Percentiles rank a stretch among this genome's conserved stretches.
Evolutionary conservation across 2,888 invertebrate genomes (phyloP).

Genomic region (Aplocera efformata): DNA sequence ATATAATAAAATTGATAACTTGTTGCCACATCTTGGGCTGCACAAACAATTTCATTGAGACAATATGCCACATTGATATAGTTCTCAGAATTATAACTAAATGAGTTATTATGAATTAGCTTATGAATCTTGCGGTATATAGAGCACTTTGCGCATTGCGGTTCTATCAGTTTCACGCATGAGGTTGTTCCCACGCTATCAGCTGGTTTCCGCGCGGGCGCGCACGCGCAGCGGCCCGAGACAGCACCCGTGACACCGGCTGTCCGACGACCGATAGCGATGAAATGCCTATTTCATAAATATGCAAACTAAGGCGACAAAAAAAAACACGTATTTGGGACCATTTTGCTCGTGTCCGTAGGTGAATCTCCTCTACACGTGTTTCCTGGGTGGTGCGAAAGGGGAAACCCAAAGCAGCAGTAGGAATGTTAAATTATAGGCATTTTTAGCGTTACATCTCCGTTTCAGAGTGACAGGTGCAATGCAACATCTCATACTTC

Average conservation of each 20-base stretch:
- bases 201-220: slow-evolving; percentile 67
- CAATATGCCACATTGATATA: too few relatives aligned
- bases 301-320: slow-evolving; percentile 11
- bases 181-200: slow-evolving; percentile 72
- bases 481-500: too few relatives aligned
- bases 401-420: slow-evolving; percentile 4
- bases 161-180: slow-evolving; percentile 40
- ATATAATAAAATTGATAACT: too few relatives aligned
- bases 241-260: slow-evolving; percentile 41
- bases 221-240: slow-evolving; percentile 50
- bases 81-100: not conserved
- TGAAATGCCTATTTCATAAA: slow-evolving; percentile 25
- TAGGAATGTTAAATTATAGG: not conserved
- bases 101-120: slow-evolving; percentile 18
- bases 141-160: slow-evolving; percentile 27
- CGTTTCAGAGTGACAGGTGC: too few relatives aligned
- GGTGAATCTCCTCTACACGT: too few relatives aligned
- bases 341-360: too few relatives aligned
- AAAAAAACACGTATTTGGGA: not conserved
- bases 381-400: too few relatives aligned
- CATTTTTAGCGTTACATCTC: too few relatives aligned
- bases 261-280: slow-evolving; percentile 36
- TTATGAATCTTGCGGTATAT: slow-evolving; percentile 24
- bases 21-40: too few relatives aligned
- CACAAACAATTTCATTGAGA: too few relatives aligned